A percentile compares a stretch with the other conserved stretches of the same genome.
Conservation (phyloP, 2,113 vertebrate genomes). For the Scomber scombrus region DNA sequence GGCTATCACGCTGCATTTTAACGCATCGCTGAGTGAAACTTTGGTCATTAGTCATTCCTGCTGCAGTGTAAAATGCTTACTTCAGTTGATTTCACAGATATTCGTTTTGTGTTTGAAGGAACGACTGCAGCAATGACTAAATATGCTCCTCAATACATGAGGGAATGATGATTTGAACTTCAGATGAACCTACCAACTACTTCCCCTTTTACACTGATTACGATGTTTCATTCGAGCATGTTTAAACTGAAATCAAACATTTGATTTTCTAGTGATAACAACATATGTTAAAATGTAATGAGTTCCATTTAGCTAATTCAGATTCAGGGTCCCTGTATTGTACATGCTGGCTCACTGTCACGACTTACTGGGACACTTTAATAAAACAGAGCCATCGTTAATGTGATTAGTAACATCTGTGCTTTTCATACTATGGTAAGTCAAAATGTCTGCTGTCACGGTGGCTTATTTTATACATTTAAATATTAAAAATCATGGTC, state of each 20-base stretch:
- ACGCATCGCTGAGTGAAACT: background rate
- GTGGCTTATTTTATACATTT: too few relatives aligned
- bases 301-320: background rate
- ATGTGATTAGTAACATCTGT: too few relatives aligned
- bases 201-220: background rate
- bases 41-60: constrained; percentile 38
- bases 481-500: too few relatives aligned
- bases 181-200: background rate
- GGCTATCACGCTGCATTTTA: constrained; percentile 15
- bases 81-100: constrained; percentile 30
- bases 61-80: constrained; percentile 35
- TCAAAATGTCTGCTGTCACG: too few relatives aligned
- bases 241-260: background rate
- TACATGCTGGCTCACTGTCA: too few relatives aligned
- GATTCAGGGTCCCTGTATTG: background rate
- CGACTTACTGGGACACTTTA: too few relatives aligned
- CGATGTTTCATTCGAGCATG: background rate
- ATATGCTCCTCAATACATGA: constrained; percentile 9
- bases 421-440: too few relatives aligned
- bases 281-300: too few relatives aligned
- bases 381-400: too few relatives aligned
- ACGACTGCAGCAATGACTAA: background rate
- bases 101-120: constrained; percentile 21
- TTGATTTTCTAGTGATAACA: too few relatives aligned
- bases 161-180: constrained; percentile 24